These are phyloP conservation scores for Agrilus planipennis DNA, from an alignment of 1,140 invertebrate genomes.

Conservation along the genomic window DNA sequence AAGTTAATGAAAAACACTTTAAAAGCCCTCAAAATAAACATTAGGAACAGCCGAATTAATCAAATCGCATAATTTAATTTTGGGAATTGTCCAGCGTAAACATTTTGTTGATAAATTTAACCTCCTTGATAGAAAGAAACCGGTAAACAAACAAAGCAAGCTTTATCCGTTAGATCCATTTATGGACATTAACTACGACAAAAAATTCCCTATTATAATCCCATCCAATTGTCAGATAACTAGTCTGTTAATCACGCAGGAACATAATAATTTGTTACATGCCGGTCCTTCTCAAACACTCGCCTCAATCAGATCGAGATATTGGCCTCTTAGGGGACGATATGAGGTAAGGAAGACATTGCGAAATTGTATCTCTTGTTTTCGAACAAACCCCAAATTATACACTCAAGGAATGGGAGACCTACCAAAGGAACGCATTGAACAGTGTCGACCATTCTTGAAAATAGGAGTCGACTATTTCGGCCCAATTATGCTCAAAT, in stretches of 20 bases:
- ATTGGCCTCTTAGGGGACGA: constrained; percentile 17
- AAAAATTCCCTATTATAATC: not conserved
- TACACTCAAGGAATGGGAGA: constrained; percentile 21
- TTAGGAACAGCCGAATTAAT: not conserved
- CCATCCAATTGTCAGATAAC: not conserved
- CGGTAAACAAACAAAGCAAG: not conserved
- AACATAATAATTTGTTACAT: constrained; percentile 17
- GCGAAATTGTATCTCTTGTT: constrained; percentile 12
- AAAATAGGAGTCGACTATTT: constrained; percentile 19
- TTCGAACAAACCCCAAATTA: constrained; percentile 3
- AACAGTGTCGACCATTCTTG: constrained; percentile 14
- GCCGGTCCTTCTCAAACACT: constrained; percentile 12
- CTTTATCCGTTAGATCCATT: not conserved
- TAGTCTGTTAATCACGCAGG: not conserved
- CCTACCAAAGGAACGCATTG: constrained; percentile 22
- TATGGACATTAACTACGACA: not conserved
- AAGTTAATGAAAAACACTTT: not conserved
- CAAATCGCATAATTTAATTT: not conserved
- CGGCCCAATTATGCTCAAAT: constrained; percentile 16
- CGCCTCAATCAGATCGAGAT: constrained; percentile 14
- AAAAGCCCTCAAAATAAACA: not conserved
- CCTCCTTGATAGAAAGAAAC: not conserved
- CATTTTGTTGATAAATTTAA: not conserved
- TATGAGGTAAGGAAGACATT: constrained; percentile 14
- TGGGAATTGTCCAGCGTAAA: not conserved